Conservation (phyloP, 2,888 invertebrate genomes). For the Lasioglossum pauxillum region DNA sequence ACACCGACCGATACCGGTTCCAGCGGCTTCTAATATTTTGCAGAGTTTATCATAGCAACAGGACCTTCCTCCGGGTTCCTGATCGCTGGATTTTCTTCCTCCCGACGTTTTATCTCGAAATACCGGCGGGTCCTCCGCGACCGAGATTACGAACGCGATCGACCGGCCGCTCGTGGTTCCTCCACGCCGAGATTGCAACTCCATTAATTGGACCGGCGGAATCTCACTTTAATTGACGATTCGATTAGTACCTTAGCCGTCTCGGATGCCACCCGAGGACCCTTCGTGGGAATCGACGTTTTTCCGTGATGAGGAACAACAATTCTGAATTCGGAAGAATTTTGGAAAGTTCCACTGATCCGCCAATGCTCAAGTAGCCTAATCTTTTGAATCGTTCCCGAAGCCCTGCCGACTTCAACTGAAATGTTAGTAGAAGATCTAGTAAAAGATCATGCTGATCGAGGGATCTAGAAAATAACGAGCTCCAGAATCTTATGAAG, state of each 20-base stretch:
- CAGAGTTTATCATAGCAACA: slow-evolving; percentile 52
- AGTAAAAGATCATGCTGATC: background rate
- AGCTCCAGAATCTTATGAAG: background rate
- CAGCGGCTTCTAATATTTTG: slow-evolving; percentile 53
- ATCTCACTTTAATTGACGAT: slow-evolving; percentile 35
- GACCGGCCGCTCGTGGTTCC: background rate
- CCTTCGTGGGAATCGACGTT: slow-evolving; percentile 1
- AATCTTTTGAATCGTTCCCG: background rate
- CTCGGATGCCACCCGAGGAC: background rate
- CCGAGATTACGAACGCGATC: background rate
- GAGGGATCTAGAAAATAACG: background rate
- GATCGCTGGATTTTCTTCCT: background rate
- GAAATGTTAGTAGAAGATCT: background rate
- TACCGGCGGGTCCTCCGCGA: background rate
- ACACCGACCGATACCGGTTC: slow-evolving; percentile 54
- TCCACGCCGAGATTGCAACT: slow-evolving; percentile 15
- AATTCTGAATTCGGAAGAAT: background rate
- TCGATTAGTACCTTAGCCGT: slow-evolving; percentile 14
- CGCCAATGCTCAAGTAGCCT: background rate
- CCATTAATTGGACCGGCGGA: slow-evolving; percentile 45
- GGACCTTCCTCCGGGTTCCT: background rate
- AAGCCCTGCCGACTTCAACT: background rate
- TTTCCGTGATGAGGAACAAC: too few species aligned
- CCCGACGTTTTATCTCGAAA: background rate
- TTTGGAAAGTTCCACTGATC: background rate